Base-by-base conservation (phyloP, 2,797 vertebrate species). In the Syngnathus acus region DNA sequence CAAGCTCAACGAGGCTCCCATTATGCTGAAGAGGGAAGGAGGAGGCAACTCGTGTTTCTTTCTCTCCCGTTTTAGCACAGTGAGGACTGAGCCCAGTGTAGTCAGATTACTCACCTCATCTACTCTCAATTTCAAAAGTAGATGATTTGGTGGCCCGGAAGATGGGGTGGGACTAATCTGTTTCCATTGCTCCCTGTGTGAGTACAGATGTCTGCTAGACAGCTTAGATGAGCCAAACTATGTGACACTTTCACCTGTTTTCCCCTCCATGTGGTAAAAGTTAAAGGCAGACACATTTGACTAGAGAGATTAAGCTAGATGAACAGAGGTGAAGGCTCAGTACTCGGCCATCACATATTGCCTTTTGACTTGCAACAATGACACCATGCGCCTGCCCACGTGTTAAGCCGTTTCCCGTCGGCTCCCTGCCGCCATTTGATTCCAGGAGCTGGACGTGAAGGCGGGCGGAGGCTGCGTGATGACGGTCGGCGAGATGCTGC, bases 371-470 rank as follows among this genome's bases (percentile, higher is more conserved):
- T 75, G 65, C 70, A 75, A 82, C 68, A 71, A 76, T 78, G 9
- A 69, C 69, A 67, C 66, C 75, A 39, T 9, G 32, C 9, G 55
- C 43, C 62, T 39, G 45, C 37, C 0, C 7, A 67, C 54, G 8
- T 62, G 17, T 62, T 78, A 70, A 82, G 61, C 51, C 39, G 65
- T 4, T 57, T 62, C 43, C 11, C 75, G 1, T 64, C 61, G 55
- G 21, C 45, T 42, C n/a, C 64, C 23, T 55, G 39, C 67, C 50
- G 17, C 40, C 23, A 0, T 79, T 61, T 84, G 21, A 84, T 88
- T 93, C n/a, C 86, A 99, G 97, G 97, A 99, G 81, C 90, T 99
- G 54, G 97, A 99, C 54, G 97, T 99, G 80, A 99, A 99, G 82
- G 97, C 97, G 16, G 97, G 97, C 17, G 97, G 97, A 0, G 97